These are phyloP conservation scores for Heliocidaris tuberculata DNA, from an alignment of 35 echinoderm and acorn worm species.

Conservation along the genomic window DNA sequence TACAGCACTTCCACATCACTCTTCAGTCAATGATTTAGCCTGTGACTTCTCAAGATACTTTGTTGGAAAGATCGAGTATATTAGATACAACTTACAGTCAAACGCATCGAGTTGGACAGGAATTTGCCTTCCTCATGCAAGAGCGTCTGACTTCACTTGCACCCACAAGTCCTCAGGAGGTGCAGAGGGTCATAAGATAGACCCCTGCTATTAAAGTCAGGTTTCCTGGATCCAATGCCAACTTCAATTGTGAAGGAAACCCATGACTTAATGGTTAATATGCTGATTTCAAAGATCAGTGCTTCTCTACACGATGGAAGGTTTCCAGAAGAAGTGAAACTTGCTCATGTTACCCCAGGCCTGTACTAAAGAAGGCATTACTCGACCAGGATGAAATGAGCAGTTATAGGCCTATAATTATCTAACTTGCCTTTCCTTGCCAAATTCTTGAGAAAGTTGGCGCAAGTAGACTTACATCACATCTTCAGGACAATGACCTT, in stretches of 20 bases:
- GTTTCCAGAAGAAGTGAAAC: constrained; percentile 36
- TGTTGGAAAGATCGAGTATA: background rate
- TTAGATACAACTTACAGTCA: background rate
- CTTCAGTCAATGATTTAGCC: background rate
- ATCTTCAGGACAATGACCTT: background rate
- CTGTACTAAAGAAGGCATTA: constrained; percentile 62
- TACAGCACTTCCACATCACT: background rate
- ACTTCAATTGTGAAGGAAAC: background rate
- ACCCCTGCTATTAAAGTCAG: no score
- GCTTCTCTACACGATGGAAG: background rate
- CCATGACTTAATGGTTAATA: constrained; percentile 8
- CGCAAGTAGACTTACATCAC: constrained; percentile 17
- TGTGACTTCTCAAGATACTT: background rate
- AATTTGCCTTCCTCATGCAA: background rate
- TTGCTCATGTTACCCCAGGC: constrained; percentile 53
- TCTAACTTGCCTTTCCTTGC: constrained; percentile 66
- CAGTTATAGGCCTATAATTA: constrained; percentile 65
- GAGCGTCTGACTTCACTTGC: no score
- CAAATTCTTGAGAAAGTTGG: constrained; percentile 75
- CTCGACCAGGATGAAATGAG: constrained; percentile 54
- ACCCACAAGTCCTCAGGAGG: no score
- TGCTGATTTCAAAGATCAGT: background rate
- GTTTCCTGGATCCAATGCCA: constrained; percentile 16
- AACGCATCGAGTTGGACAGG: background rate
- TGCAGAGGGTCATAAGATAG: no score